Evolutionary conservation across 1,140 invertebrate genomes (phyloP), one percentile per base, ranked within the genome.

Genomic region (Anthonomus grandis): DNA sequence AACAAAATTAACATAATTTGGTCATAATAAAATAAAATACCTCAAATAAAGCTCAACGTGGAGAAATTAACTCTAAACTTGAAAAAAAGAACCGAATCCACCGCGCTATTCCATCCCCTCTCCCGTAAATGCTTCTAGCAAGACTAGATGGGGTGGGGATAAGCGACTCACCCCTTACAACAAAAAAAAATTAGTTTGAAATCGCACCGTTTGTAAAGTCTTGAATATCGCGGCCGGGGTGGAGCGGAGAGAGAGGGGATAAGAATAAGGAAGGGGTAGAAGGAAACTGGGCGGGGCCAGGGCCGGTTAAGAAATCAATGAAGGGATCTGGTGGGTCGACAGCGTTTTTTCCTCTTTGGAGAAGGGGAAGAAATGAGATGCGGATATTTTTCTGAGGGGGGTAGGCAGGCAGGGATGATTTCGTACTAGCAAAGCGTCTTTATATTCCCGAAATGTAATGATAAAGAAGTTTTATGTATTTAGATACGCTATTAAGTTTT

Each of bases 301-400:
- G 36, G 46, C 25, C 24, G 38, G 31, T 49, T 59, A 59, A 59
- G 57, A 59, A 59, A 59, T 59, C 57, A 54, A 59, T 59, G 57
- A 59, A 23, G 6, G 6, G 27, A 8, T 31, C 27, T 31, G n/a
- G 6, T 31, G 6, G 27, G 6, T 31, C n/a, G n/a, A 31, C n/a
- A 6, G 6, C 27, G n/a, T n/a, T 31, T 31, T n/a, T 31, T 31
- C n/a, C 27, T 8, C 27, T 6, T 31, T 31, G 6, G 6, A n/a
- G 27, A 8, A 31, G 27, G 27, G 27, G 41, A 41, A 41, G n/a
- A n/a, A n/a, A n/a, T n/a, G n/a, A n/a, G n/a, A n/a, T n/a, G n/a
- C n/a, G n/a, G n/a, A n/a, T n/a, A n/a, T n/a, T n/a, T n/a, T n/a
- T n/a, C n/a, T n/a, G n/a, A n/a, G n/a, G 19, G 49, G 36, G 19